Base-by-base conservation (phyloP, 2,113 vertebrate genomes). In the Heterotilapia buettikoferi region DNA sequence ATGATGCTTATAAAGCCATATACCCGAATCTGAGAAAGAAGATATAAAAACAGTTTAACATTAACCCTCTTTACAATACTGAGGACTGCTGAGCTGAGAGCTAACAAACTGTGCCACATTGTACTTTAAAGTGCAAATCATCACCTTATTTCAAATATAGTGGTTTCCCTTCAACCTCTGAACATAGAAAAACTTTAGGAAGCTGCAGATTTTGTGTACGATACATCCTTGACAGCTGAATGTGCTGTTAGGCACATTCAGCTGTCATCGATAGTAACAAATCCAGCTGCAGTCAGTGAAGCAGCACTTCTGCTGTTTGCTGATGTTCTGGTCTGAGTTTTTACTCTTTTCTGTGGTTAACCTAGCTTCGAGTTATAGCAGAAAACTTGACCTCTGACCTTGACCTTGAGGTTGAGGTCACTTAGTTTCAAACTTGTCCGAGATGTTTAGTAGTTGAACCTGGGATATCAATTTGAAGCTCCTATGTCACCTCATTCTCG, bases 341-440 rank as follows among this genome's bases (percentile, higher is more conserved):
- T 71, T 71, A 14, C 38, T 14, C 36, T 24, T 40, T 14, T 6
- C 63, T 21, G 57, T 31, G 57, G 26, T 18, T 50, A n/a, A 52
- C 50, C 50, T 2, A n/a, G 31, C 18, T n/a, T 38, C 5, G 1
- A 38, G 10, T 13, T 66, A 0, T n/a, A n/a, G 61, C 61, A 38
- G 33, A 66, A 38, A 38, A 38, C 33, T 2, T 38, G 3, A 66
- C 61, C 61, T 66, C 9, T 2, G 6, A 63, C 18, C 56, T 57
- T 6, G 14, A 59, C 26, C 61, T 38, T 38, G 61, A 66, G 6
- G 3, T 7, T 36, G 18, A 63, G 61, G 6, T 38, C 61, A 38
- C 10, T 7, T n/a, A 38, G 4, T 38, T 66, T 66, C 18, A 66
- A 66, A 66, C 61, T 66, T 7, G 9, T 61, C 0, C 0, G 16